phyloP scores from a whole-genome alignment of 2,888 invertebrate genomes.

The Bruchidius siliquastri region DNA sequence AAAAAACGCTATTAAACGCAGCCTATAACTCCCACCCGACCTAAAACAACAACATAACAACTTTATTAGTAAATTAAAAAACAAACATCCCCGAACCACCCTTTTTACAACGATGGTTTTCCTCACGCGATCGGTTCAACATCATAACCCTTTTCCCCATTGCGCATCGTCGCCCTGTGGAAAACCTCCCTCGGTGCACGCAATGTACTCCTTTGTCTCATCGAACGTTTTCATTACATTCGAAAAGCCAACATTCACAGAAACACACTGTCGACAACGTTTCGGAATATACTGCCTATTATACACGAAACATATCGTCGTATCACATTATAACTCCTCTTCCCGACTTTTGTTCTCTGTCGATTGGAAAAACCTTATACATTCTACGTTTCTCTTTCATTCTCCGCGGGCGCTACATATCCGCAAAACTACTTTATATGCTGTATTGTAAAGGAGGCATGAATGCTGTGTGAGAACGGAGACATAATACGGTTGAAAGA shows the following conservation, averaged over 20 bases:
- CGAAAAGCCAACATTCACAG: not conserved
- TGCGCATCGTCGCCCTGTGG: not conserved
- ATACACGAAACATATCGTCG: not conserved
- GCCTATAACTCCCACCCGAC: no score
- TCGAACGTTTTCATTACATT: not conserved
- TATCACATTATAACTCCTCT: not conserved
- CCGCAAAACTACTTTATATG: conserved; percentile 1
- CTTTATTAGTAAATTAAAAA: not conserved
- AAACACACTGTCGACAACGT: not conserved
- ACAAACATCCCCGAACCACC: not conserved
- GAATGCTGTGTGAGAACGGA: conserved; percentile 2
- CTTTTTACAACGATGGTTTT: not conserved
- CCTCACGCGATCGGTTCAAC: not conserved
- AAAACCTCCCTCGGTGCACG: not conserved
- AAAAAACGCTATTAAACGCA: no score
- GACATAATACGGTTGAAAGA: not conserved
- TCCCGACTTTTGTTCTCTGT: not conserved
- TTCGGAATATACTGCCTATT: not conserved
- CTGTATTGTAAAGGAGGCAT: not conserved
- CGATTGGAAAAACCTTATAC: not conserved
- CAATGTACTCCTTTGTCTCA: not conserved
- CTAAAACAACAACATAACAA: not conserved
- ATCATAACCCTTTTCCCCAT: not conserved
- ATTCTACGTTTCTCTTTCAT: not conserved
- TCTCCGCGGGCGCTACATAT: not conserved